phyloP scores from a whole-genome alignment of 2,797 vertebrate species.

The Bradypodion ventrale region DNA sequence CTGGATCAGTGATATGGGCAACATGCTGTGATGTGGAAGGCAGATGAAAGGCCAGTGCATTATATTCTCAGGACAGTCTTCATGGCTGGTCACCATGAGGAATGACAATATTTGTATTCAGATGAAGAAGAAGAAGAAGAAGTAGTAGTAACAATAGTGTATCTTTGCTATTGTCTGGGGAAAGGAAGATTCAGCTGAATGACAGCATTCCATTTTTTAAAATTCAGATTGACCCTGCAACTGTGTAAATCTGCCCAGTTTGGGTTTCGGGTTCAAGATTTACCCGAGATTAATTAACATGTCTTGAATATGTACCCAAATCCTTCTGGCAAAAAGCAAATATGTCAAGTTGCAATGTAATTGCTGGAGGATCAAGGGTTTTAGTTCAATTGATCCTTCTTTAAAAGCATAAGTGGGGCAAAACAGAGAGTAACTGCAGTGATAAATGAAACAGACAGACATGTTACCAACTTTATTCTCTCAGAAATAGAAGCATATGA shows the following conservation, averaged over 20 bases:
- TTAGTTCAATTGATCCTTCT: not conserved
- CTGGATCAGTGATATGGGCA: no score
- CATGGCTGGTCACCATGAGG: no score
- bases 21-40: no score
- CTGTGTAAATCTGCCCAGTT: not conserved
- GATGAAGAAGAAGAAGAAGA: no score
- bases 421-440: not conserved
- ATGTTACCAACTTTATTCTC: constrained; percentile 29
- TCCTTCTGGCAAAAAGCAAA: not conserved
- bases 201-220: not conserved
- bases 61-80: no score
- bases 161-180: no score
- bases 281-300: not conserved
- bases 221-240: not conserved
- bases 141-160: no score
- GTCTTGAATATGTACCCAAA: not conserved
- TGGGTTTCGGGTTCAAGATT: not conserved
- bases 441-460: constrained; percentile 12
- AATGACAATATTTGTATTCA: no score
- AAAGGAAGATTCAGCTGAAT: no score
- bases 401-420: not conserved
- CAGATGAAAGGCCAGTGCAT: no score
- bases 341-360: not conserved
- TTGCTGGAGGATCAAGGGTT: not conserved
- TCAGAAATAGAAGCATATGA: constrained; percentile 1